Evolutionary conservation across 2,888 invertebrate species (phyloP), one percentile per base, ranked within the genome.

Genomic region (Oegoconia quadripuncta): DNA sequence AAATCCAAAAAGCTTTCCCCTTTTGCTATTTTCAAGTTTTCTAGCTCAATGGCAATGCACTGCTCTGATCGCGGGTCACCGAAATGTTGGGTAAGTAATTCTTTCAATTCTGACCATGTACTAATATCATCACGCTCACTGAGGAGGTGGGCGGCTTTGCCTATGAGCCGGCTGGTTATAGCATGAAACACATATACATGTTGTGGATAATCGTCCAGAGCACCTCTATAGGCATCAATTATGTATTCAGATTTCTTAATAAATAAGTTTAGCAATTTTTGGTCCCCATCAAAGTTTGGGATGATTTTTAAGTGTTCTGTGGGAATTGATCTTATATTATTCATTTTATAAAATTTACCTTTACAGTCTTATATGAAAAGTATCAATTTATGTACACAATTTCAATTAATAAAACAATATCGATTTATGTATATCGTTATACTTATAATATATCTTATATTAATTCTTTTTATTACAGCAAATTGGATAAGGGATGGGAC

Each of bases 61-160:
- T 37, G 30, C 26, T 51, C 48, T 4, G 32, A 37, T 8, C 46
- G 11, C 1, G 48, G 48, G 16, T 46, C 43, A 4, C 48, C 48
- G 23, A 49, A 49, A 29, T 43, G 44, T 16, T 44, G 42, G 7
- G 33, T 36, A n/a, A 39, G 27, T 2, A 44, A 13, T 8, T 12
- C 12, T 30, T 44, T 44, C 18, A 43, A 39, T 3, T 35, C 37
- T 2, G 16, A 17, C 42, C 41, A 50, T 1, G 36, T 36, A 30
- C 1, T 5, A 11, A 36, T 20, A 27, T 35, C 35, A 6, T 35
- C 13, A 8, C 35, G 26, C 18, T 27, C 35, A n/a, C 35, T 35
- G 6, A 35, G 16, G 7, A 35, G 13, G 9, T 35, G 27, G 9
- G 35, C 35, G 8, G 35, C 35, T 11, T 27, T 35, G 12, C 27